Conservation (phyloP, 2,797 vertebrate genomes). For the Cheirogaleus major region DNA sequence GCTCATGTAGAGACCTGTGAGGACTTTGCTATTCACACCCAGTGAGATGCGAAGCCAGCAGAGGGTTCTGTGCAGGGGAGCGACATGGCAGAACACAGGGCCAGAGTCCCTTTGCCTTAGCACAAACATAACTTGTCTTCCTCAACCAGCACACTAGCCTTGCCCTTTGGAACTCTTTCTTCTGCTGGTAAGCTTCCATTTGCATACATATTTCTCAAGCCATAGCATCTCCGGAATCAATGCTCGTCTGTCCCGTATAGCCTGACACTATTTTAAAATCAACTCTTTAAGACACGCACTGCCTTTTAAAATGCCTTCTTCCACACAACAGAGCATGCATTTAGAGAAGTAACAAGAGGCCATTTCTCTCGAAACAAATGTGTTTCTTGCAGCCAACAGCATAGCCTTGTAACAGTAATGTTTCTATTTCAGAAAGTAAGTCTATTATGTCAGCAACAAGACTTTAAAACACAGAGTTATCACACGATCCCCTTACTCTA, state of each 20-base stretch:
- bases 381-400: conserved; percentile 78
- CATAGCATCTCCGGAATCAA: conserved; percentile 43
- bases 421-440: conserved; percentile 83
- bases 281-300: conserved; percentile 71
- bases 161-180: background rate
- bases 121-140: background rate
- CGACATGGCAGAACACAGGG: background rate
- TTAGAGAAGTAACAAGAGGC: conserved; percentile 80
- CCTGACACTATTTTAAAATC: conserved; percentile 19
- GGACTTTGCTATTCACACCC: background rate
- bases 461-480: conserved; percentile 80
- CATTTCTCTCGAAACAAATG: conserved; percentile 77
- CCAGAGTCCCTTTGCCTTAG: background rate
- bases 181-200: background rate
- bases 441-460: conserved; percentile 82
- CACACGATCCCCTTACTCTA: conserved; percentile 80
- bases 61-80: background rate
- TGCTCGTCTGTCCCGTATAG: background rate
- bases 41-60: background rate
- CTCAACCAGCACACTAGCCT: background rate
- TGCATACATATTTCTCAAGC: background rate
- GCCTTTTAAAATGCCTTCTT: conserved; percentile 72
- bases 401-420: conserved; percentile 73
- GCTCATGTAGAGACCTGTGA: background rate
- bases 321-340: conserved; percentile 55